Base-by-base conservation (phyloP, 2,113 vertebrate species). In the Oryzias woworae region DNA sequence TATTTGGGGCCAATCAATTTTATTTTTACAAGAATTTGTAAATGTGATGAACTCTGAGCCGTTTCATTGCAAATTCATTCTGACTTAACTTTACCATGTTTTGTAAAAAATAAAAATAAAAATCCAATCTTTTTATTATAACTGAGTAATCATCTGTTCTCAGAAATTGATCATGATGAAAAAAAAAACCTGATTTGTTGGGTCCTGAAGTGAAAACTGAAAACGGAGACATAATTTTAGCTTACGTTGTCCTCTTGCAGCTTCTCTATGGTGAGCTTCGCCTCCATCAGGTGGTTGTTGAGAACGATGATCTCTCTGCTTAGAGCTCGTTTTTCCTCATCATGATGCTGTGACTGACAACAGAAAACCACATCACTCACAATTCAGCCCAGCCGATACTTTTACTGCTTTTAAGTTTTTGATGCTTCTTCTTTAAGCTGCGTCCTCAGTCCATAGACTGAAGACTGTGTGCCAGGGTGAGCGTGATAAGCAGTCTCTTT, bases 181-280 rank as follows among this genome's bases (percentile, higher is more conserved):
- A 41, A 20, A 20, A 20, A 14, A 16, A 4, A 1, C 15, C 20
- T 49, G 5, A 46, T 46, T 46, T 46, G 45, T n/a, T 45, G 49
- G 26, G 31, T 57, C 18, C 41, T 6, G 15, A 42, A 15, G 22
- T 3, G 46, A 14, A 14, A 52, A 51, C 12, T 5, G 24, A 58
- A 46, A 23, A 22, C 44, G 14, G 4, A 23, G 44, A 23, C 5
- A 4, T 1, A n/a, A 43, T 77, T 90, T 94, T 95, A 91, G 96
- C 95, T 95, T 89, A 98, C 97, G 17, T 98, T 99, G 82, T 98
- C 95, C 87, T 97, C 95, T 13, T 91, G 93, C 7, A 98, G 93
- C 89, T 98, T 98, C 88, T 98, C 94, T 20, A 99, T 98, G 42
- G 97, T 98, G 87, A 98, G 94, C 87, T 98, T 98, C 53, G 97